A percentile compares a stretch with the other conserved stretches of the same genome.
Conservation (phyloP, 2,113 vertebrate genomes). For the Mustelus asterias region DNA sequence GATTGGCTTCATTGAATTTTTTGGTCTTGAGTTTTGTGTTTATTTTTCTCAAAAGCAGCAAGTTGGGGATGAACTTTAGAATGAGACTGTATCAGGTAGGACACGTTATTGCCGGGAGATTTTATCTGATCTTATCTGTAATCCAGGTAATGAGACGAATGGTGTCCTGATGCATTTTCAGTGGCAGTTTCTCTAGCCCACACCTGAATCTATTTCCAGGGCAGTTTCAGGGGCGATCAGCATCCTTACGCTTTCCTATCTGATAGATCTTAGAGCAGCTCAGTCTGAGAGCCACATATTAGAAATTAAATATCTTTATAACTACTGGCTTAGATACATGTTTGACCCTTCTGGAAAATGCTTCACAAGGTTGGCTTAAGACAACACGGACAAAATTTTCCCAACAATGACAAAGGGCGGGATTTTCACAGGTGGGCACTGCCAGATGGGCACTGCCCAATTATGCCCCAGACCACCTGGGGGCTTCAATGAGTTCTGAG, state of each 20-base stretch:
- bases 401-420: too few species aligned
- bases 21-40: background rate
- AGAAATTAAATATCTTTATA: background rate
- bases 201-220: background rate
- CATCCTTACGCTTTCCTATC: background rate
- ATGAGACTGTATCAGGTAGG: background rate
- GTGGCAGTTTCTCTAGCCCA: background rate
- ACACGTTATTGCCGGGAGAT: background rate
- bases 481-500: too few species aligned
- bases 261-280: background rate
- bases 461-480: too few species aligned
- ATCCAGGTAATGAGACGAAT: background rate
- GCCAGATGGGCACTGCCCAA: too few species aligned
- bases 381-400: background rate
- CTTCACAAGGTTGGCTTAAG: background rate
- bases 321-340: background rate
- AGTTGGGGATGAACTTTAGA: background rate
- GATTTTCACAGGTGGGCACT: too few species aligned
- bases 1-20: background rate
- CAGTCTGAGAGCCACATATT: background rate
- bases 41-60: background rate
- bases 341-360: background rate
- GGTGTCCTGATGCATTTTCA: background rate
- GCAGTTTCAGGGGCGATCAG: background rate
- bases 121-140: background rate